phyloP scores from a whole-genome alignment of 2,113 vertebrate species.

The Alethe castanea region DNA sequence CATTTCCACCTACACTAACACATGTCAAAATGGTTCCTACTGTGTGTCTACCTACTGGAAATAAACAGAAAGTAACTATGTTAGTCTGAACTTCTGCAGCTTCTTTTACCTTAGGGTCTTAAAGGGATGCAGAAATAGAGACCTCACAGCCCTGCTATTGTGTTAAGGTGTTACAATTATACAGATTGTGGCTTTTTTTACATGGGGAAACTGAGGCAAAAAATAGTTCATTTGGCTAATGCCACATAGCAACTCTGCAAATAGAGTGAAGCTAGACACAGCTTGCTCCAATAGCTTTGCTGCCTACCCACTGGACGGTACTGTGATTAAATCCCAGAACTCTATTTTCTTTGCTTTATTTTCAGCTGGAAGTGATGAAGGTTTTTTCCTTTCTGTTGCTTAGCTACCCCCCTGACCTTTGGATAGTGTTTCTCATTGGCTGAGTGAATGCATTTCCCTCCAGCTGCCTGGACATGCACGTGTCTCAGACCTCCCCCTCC shows the following conservation, averaged over 20 bases:
- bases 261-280: neutral
- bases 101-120: neutral
- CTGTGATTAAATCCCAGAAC: neutral
- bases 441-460: neutral
- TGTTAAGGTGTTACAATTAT: neutral
- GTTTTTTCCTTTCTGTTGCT: constrained; percentile 46
- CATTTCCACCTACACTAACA: constrained; percentile 67
- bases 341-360: neutral
- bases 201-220: neutral
- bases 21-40: constrained; percentile 58
- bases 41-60: constrained; percentile 45
- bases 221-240: neutral
- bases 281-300: neutral
- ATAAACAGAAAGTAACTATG: constrained; percentile 11
- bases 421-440: constrained; percentile 40
- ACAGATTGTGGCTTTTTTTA: neutral
- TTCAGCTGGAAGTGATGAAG: constrained; percentile 30
- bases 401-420: constrained; percentile 47
- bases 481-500: neutral
- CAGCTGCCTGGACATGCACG: neutral
- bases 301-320: neutral
- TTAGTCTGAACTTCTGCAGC: neutral
- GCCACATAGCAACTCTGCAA: neutral
- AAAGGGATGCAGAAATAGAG: neutral
- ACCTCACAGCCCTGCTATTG: neutral